Evolutionary conservation across 2,113 vertebrate species (phyloP).

Genomic region (Clarias batrachus): DNA sequence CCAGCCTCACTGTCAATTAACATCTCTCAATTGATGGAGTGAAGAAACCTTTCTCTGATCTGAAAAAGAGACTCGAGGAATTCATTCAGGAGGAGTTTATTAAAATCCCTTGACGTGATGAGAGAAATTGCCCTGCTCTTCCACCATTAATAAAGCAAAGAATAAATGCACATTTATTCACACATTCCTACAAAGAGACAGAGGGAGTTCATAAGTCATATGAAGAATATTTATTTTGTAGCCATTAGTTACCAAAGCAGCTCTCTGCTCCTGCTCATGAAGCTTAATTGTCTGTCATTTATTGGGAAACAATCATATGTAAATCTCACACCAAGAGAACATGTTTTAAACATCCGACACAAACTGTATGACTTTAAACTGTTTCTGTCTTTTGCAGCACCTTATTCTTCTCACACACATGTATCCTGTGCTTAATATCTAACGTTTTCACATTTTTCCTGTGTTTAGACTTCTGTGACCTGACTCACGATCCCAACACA

Average conservation of each 20-base stretch:
- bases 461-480: neutral
- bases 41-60: neutral
- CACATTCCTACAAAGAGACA: no score
- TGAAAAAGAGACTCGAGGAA: neutral
- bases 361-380: neutral
- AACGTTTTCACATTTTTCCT: neutral
- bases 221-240: no score
- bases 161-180: no score
- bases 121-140: neutral
- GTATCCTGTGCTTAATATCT: neutral
- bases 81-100: conserved; percentile 2
- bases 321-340: no score
- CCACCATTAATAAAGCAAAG: no score
- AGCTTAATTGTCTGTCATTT: no score
- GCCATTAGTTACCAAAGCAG: no score
- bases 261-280: no score
- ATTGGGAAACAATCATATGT: no score
- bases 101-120: neutral
- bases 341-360: neutral
- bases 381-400: neutral
- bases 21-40: conserved; percentile 12
- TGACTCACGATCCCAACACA: conserved; percentile 21
- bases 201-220: no score
- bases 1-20: neutral
- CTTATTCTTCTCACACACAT: neutral